phyloP scores from a whole-genome alignment of 1,140 invertebrate species.

The Arctopsyche grandis region DNA sequence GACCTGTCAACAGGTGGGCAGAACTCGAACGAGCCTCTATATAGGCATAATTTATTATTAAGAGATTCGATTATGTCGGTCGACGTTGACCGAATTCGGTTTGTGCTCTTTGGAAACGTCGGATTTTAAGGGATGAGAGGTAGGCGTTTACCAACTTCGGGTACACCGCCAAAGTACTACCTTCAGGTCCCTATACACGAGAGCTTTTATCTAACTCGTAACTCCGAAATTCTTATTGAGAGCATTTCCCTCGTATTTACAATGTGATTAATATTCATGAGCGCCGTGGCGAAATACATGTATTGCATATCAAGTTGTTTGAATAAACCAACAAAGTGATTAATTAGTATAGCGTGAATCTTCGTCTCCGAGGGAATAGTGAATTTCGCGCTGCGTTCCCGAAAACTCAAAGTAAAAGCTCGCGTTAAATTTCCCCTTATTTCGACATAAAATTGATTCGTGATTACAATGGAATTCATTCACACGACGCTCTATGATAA shows the following conservation, averaged over 20 bases:
- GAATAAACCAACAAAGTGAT: slow-evolving; percentile 26
- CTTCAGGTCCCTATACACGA: neutral
- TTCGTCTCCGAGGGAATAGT: neutral
- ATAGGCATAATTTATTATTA: no score
- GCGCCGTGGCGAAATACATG: neutral
- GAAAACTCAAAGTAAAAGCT: no score
- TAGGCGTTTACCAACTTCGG: no score
- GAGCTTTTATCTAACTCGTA: neutral
- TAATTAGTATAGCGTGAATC: slow-evolving; percentile 11
- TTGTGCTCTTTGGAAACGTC: no score
- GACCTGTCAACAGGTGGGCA: neutral
- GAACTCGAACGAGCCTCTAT: neutral
- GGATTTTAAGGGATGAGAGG: no score
- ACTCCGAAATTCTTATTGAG: neutral
- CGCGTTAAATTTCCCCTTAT: no score
- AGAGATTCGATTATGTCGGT: no score
- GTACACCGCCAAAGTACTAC: no score
- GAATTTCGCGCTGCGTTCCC: neutral
- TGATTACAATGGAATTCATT: no score
- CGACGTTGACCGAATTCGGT: no score
- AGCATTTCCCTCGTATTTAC: neutral
- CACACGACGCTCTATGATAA: no score
- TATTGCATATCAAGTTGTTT: slow-evolving; percentile 13
- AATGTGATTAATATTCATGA: slow-evolving; percentile 20
- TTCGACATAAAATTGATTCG: no score